These are phyloP conservation scores for Drosophila anomelani DNA, from an alignment of 2,888 invertebrate species.

Conservation along the genomic window DNA sequence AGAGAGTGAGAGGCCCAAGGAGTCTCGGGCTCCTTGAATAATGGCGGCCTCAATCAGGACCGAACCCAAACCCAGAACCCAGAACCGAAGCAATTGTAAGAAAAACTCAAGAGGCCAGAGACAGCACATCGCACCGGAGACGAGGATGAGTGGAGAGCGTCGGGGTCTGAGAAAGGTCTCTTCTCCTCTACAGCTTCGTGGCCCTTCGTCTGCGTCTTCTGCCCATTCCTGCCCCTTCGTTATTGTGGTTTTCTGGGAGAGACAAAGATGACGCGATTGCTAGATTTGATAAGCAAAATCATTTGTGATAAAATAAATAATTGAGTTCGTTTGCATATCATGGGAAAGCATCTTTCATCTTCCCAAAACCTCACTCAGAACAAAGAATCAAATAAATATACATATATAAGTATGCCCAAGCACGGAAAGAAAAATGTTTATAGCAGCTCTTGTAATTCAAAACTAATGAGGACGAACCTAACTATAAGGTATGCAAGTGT, in stretches of 20 bases:
- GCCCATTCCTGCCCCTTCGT: constrained; percentile 31
- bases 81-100: constrained; percentile 69
- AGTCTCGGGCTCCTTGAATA: constrained; percentile 70
- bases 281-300: constrained; percentile 81
- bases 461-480: not conserved
- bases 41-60: constrained; percentile 74
- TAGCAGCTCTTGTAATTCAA: not conserved
- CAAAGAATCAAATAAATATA: constrained; percentile 16
- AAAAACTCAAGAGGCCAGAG: constrained; percentile 71
- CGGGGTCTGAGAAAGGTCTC: constrained; percentile 67
- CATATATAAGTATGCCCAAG: not conserved
- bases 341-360: constrained; percentile 73
- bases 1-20: constrained; percentile 31
- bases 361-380: constrained; percentile 35
- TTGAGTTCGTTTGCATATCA: constrained; percentile 83
- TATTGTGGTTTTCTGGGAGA: constrained; percentile 43
- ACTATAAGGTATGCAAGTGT: not conserved
- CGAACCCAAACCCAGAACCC: constrained; percentile 33
- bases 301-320: constrained; percentile 83
- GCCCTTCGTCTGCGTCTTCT: constrained; percentile 15
- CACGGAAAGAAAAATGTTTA: not conserved
- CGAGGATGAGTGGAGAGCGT: constrained; percentile 37
- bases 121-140: constrained; percentile 36
- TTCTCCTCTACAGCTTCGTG: constrained; percentile 20
- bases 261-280: constrained; percentile 71